These are phyloP conservation scores for Octopus sinensis DNA, from an alignment of 1,140 invertebrate genomes.

Conservation along the genomic window DNA sequence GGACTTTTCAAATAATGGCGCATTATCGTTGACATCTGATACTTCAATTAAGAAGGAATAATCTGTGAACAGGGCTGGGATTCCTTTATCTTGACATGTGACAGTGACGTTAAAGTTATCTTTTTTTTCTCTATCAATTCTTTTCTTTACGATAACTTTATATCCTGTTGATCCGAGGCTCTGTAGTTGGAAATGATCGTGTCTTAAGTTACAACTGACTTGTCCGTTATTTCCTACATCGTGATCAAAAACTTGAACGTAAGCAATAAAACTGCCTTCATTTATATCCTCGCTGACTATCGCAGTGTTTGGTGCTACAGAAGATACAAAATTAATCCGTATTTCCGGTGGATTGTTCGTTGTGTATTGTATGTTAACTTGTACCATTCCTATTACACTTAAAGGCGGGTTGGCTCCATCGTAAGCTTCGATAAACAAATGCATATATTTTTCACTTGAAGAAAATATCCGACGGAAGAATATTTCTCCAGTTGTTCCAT, in stretches of 20 bases:
- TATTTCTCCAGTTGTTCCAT: slow-evolving; percentile 15
- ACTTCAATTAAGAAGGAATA: too few relatives aligned
- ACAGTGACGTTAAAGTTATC: too few relatives aligned
- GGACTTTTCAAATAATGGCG: too few relatives aligned
- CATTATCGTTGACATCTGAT: too few relatives aligned
- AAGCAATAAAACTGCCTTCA: slow-evolving; percentile 39
- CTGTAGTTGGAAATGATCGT: slow-evolving; percentile 33
- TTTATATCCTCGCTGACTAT: slow-evolving; percentile 35
- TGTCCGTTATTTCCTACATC: slow-evolving; percentile 42
- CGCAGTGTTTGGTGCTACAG: slow-evolving; percentile 22
- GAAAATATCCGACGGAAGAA: slow-evolving; percentile 21
- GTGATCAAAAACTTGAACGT: slow-evolving; percentile 38
- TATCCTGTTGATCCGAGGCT: slow-evolving; percentile 25
- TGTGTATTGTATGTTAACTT: too few relatives aligned
- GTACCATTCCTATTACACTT: too few relatives aligned
- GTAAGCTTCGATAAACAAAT: slow-evolving; percentile 56
- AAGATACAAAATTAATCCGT: too few relatives aligned
- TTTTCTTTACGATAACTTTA: slow-evolving; percentile 37
- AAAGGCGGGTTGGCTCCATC: too few relatives aligned
- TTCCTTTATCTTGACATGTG: too few relatives aligned
- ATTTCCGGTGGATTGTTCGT: too few relatives aligned
- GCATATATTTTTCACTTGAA: too few relatives aligned
- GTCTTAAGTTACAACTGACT: slow-evolving; percentile 34
- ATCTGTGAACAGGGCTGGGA: too few relatives aligned
- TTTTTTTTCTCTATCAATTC: slow-evolving; percentile 62